Conservation (phyloP, 2,797 vertebrate species). For the Malurus leucopterus region DNA sequence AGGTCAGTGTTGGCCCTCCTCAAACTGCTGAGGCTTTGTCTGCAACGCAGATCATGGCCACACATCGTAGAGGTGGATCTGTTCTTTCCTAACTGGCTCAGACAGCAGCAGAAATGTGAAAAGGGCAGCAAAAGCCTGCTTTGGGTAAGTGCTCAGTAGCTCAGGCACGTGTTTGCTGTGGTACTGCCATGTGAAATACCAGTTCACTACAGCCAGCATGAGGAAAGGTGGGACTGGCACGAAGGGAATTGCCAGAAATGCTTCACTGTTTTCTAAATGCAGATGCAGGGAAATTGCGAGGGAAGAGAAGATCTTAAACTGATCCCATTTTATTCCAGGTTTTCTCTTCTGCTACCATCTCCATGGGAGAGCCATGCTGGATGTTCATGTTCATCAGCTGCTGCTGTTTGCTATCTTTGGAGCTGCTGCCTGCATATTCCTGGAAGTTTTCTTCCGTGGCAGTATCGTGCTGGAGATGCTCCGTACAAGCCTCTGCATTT, state of each 20-base stretch:
- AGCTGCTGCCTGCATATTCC: constrained; percentile 74
- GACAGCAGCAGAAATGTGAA: not conserved
- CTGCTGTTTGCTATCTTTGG: constrained; percentile 81
- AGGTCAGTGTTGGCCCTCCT: not conserved
- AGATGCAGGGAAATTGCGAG: not conserved
- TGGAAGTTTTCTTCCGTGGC: constrained; percentile 85
- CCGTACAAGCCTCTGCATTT: constrained; percentile 79
- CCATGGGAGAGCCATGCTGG: constrained; percentile 86
- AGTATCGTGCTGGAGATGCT: constrained; percentile 89
- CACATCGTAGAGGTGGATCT: accelerated
- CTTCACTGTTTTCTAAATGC: not conserved
- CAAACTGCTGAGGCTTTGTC: not conserved
- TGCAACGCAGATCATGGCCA: not conserved
- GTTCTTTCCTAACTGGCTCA: not conserved
- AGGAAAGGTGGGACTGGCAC: not conserved
- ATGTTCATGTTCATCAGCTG: constrained; percentile 87
- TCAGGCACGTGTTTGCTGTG: not conserved
- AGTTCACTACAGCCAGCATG: accelerated
- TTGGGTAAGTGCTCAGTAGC: not conserved
- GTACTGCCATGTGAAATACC: not conserved
- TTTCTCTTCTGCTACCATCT: constrained; percentile 93
- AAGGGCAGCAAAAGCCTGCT: not conserved
- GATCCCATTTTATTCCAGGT: constrained; percentile 66
- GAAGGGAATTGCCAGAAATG: not conserved
- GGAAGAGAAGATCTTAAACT: not conserved